Evolutionary conservation across 2,113 vertebrate genomes (phyloP).

Genomic region (Petrocephalus microphthalmus): DNA sequence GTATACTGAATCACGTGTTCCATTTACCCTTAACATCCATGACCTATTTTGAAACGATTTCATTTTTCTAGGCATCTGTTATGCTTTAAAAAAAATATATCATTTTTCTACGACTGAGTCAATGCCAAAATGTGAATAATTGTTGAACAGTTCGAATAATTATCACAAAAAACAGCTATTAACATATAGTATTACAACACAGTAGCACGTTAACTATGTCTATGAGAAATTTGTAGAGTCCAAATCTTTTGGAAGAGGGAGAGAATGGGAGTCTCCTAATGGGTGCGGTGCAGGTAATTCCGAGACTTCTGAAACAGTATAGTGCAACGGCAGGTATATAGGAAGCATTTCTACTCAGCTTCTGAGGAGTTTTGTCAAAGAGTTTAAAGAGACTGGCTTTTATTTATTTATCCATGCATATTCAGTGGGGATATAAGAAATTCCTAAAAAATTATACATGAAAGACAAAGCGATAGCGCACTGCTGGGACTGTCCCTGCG

Average conservation of each 20-base stretch:
- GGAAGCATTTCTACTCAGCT: neutral
- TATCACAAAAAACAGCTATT: neutral
- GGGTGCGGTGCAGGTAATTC: neutral
- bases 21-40: neutral
- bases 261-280: neutral
- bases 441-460: neutral
- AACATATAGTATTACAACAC: neutral
- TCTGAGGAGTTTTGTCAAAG: neutral
- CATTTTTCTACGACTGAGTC: neutral
- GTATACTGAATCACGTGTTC: neutral
- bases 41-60: neutral
- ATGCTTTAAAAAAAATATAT: neutral
- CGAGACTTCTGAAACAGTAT: neutral
- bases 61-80: neutral
- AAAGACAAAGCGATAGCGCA: neutral
- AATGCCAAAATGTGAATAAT: neutral
- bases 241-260: neutral
- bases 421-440: neutral
- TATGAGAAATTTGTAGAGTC: neutral
- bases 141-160: neutral
- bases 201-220: neutral
- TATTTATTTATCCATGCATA: slow-evolving; percentile 7
- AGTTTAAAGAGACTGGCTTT: neutral
- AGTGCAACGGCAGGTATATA: neutral
- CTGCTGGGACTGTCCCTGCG: neutral